A percentile compares a stretch with the other conserved stretches of the same genome.
phyloP scores from a whole-genome alignment of 1,140 invertebrate species.

The Drosophila sproati region DNA sequence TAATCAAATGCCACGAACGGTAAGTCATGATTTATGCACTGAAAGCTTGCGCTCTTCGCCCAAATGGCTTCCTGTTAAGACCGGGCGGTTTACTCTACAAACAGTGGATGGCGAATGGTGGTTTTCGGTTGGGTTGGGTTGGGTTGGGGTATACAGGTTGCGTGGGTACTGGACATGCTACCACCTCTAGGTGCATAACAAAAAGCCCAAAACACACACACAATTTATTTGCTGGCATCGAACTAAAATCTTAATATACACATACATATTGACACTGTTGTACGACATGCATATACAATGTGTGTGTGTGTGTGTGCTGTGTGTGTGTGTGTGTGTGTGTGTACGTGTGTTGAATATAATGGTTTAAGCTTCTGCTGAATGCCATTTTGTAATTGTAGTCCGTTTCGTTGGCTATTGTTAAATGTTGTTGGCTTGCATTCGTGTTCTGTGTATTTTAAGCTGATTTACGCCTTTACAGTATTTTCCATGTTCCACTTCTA shows the following conservation, averaged over 20 bases:
- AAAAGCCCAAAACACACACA: conserved; percentile 66
- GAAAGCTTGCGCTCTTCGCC: conserved; percentile 10
- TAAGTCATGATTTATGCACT: conserved; percentile 85
- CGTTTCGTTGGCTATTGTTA: conserved; percentile 4
- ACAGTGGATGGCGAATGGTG: not conserved
- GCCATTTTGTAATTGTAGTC: conserved; percentile 37
- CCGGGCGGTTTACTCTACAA: not conserved
- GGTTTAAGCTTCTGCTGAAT: conserved; percentile 12
- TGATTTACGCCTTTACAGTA: conserved; percentile 56
- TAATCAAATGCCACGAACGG: conserved; percentile 85
- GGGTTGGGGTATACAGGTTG: not conserved
- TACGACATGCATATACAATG: conserved; percentile 9
- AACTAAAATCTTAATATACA: conserved; percentile 8
- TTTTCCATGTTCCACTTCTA: conserved; percentile 20
- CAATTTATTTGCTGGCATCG: conserved; percentile 59
- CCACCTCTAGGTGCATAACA: conserved; percentile 42
- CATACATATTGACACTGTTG: conserved; percentile 1
- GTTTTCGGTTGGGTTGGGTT: too few relatives aligned
- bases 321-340: not conserved
- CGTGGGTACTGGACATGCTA: conserved; percentile 2
- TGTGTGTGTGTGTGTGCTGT: not conserved
- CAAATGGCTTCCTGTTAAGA: conserved; percentile 18
- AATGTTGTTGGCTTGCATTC: conserved; percentile 26
- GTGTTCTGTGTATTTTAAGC: conserved; percentile 40
- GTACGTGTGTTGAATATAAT: conserved; percentile 1